Conservation (phyloP, 2,888 invertebrate genomes). For the Bugulina stolonifera region DNA sequence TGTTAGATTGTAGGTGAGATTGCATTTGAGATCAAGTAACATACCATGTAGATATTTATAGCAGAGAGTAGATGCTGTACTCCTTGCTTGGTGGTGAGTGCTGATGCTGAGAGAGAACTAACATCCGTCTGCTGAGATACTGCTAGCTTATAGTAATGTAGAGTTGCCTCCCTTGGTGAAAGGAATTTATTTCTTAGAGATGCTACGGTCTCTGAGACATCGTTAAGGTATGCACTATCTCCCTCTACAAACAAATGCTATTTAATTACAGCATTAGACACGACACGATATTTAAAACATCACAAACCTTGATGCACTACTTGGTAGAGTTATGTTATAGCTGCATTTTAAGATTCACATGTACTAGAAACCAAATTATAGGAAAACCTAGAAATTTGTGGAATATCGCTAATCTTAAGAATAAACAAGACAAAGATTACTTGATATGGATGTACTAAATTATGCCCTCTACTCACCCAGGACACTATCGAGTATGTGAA, state of each 20-base stretch:
- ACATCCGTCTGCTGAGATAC: background rate
- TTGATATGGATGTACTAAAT: too few species aligned
- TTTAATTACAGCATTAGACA: too few species aligned
- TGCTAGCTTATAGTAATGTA: background rate
- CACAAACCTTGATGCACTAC: too few species aligned
- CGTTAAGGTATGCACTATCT: background rate
- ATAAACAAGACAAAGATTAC: too few species aligned
- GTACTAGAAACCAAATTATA: too few species aligned
- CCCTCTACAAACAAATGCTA: background rate
- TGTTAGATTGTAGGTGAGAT: too few species aligned
- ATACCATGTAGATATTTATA: background rate
- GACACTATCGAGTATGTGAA: background rate
- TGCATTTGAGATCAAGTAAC: too few species aligned
- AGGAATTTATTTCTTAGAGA: background rate
- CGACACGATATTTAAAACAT: too few species aligned
- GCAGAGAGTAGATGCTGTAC: background rate
- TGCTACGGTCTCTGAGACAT: background rate
- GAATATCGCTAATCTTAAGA: too few species aligned
- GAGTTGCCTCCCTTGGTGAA: background rate
- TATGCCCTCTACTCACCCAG: slow-evolving; percentile 7
- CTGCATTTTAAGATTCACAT: too few species aligned
- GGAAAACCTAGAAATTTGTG: too few species aligned
- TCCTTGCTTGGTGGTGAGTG: background rate
- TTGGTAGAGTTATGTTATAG: too few species aligned
- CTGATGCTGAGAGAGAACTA: background rate